Evolutionary conservation across 2,888 invertebrate genomes (phyloP).

Genomic region (Orthosia incerta): DNA sequence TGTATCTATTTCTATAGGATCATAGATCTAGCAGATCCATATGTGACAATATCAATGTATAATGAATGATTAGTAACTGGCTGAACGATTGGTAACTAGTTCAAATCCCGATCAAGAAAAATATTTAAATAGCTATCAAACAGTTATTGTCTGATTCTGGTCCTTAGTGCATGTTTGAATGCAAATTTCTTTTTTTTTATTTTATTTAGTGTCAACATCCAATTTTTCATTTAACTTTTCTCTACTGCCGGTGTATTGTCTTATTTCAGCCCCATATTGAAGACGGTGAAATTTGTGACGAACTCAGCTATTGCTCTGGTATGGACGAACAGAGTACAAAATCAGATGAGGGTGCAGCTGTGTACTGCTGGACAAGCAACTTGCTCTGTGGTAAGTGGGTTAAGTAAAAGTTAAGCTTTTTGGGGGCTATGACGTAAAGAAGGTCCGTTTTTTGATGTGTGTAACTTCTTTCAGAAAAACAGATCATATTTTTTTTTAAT

Average conservation of each 20-base stretch:
- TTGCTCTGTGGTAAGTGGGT: slow-evolving; percentile 75
- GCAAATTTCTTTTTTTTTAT: not conserved
- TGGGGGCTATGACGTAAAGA: not conserved
- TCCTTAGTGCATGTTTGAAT: too few species aligned
- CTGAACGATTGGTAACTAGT: not conserved
- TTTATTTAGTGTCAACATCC: not conserved
- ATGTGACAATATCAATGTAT: too few species aligned
- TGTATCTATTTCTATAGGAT: not conserved
- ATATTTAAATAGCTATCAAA: not conserved
- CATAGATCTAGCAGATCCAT: not conserved
- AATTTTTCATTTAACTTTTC: not conserved
- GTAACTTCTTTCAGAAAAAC: too few species aligned
- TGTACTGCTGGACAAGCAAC: slow-evolving; percentile 88
- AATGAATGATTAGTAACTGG: too few species aligned
- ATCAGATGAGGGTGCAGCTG: slow-evolving; percentile 89
- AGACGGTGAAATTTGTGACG: slow-evolving; percentile 94
- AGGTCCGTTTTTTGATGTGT: too few species aligned
- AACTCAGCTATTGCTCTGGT: slow-evolving; percentile 93
- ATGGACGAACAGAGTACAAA: slow-evolving; percentile 98
- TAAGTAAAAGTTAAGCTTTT: not conserved
- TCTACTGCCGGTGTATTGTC: not conserved
- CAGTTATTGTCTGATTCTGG: not conserved
- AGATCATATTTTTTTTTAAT: too few species aligned
- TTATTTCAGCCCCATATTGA: slow-evolving; percentile 90
- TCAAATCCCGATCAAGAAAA: not conserved